These are phyloP conservation scores for Aethina tumida DNA, from an alignment of 1,140 invertebrate species.

Conservation along the genomic window DNA sequence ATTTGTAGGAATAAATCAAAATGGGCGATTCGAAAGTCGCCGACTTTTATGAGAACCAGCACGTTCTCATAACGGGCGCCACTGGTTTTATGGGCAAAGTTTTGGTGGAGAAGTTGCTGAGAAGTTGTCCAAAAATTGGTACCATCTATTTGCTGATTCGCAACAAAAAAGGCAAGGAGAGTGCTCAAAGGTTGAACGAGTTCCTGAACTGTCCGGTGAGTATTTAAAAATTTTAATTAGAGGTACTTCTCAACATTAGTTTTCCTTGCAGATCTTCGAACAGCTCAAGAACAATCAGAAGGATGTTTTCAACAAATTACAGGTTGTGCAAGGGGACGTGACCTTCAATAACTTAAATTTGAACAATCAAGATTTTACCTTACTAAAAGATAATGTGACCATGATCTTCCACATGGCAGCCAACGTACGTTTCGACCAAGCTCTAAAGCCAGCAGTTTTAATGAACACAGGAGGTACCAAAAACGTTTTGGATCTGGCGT, in stretches of 20 bases:
- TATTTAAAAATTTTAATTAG: constrained; percentile 8
- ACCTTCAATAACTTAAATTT: constrained; percentile 45
- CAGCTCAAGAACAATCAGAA: constrained; percentile 46
- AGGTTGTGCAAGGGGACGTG: constrained; percentile 38
- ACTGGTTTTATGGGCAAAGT: constrained; percentile 89
- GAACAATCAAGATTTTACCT: constrained; percentile 41
- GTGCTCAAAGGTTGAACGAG: constrained; percentile 36
- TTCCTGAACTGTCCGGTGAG: constrained; percentile 35
- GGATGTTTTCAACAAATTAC: constrained; percentile 31
- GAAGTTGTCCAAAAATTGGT: constrained; percentile 55
- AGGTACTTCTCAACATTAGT: neutral
- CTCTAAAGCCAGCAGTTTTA: constrained; percentile 40
- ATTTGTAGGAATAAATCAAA: too few species aligned
- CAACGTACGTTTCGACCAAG: constrained; percentile 50
- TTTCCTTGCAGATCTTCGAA: constrained; percentile 58
- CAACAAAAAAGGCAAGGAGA: constrained; percentile 51
- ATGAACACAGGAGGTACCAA: constrained; percentile 41
- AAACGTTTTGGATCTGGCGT: constrained; percentile 37
- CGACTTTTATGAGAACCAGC: constrained; percentile 24
- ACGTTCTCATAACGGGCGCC: constrained; percentile 60
- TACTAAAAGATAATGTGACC: constrained; percentile 49
- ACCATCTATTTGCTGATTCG: constrained; percentile 61
- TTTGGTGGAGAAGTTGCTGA: constrained; percentile 62
- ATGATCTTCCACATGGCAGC: constrained; percentile 74
- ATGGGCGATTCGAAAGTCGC: constrained; percentile 16